Conservation (phyloP, 2,797 vertebrate species). For the Sebastes reedi region DNA sequence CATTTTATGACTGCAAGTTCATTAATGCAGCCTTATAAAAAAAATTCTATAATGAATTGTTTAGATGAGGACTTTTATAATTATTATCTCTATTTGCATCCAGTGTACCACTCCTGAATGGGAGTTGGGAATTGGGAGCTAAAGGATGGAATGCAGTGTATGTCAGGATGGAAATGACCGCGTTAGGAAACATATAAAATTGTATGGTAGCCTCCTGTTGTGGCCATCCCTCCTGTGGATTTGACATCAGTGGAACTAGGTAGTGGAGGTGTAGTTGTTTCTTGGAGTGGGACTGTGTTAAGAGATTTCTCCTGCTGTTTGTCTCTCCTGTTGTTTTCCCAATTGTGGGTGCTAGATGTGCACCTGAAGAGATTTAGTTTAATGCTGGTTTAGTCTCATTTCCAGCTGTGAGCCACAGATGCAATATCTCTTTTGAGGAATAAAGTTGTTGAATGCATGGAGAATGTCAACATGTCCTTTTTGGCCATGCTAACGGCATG, state of each 20-base stretch:
- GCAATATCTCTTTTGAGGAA: not conserved
- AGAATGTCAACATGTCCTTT: not conserved
- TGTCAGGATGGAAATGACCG: not conserved
- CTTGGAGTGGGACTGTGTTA: not conserved
- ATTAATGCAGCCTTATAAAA: not conserved
- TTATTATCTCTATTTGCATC: constrained; percentile 24
- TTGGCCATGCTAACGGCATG: not conserved
- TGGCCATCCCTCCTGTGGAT: not conserved
- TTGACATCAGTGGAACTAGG: not conserved
- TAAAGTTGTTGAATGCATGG: not conserved
- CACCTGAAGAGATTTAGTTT: not conserved
- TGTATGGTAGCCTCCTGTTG: not conserved
- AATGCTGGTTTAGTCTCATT: not conserved
- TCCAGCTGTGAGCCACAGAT: not conserved
- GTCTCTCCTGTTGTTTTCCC: not conserved
- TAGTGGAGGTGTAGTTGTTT: not conserved
- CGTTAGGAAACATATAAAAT: not conserved
- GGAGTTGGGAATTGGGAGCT: not conserved
- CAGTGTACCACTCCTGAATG: not conserved
- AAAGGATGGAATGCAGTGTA: not conserved
- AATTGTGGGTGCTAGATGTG: not conserved
- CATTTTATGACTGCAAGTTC: constrained; percentile 36
- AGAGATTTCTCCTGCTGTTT: not conserved
- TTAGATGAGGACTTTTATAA: constrained; percentile 5
- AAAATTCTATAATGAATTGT: constrained; percentile 1